These are phyloP conservation scores for Mesoligia furuncula DNA, from an alignment of 2,888 invertebrate species.

Conservation along the genomic window DNA sequence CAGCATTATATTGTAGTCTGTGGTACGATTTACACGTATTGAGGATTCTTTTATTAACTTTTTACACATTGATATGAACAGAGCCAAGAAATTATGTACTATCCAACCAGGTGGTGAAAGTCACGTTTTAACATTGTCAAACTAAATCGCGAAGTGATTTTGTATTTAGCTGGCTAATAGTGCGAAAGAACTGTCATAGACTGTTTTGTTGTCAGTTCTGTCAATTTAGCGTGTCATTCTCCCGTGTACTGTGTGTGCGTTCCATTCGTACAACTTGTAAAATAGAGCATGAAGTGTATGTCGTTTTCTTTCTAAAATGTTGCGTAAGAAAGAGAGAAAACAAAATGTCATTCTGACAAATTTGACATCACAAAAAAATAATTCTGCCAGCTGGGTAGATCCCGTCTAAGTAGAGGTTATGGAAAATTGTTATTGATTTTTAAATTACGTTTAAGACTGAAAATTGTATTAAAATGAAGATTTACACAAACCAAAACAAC, in stretches of 20 bases:
- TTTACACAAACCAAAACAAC: conserved; percentile 94
- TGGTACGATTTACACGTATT: too few species aligned
- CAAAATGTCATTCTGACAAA: background rate
- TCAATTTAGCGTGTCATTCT: conserved; percentile 29
- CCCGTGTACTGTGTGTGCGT: background rate
- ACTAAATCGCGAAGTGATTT: background rate
- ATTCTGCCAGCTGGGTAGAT: conserved; percentile 63
- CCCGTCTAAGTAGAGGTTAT: conserved; percentile 56
- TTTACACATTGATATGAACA: conserved; percentile 20
- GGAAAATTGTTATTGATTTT: conserved; percentile 62
- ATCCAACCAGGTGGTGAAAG: background rate
- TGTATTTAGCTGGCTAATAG: background rate
- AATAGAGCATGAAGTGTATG: background rate
- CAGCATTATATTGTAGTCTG: too few species aligned
- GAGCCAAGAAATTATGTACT: background rate
- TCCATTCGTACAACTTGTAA: background rate
- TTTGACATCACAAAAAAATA: conserved; percentile 12
- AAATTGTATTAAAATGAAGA: conserved; percentile 90
- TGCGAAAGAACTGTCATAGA: background rate
- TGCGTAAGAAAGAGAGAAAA: conserved; percentile 13
- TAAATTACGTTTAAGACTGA: conserved; percentile 63
- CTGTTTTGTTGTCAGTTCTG: conserved; percentile 32
- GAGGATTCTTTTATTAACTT: background rate
- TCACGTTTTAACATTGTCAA: background rate
- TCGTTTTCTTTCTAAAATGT: background rate